Conservation (phyloP, 2,797 vertebrate genomes). For the Miichthys miiuy region DNA sequence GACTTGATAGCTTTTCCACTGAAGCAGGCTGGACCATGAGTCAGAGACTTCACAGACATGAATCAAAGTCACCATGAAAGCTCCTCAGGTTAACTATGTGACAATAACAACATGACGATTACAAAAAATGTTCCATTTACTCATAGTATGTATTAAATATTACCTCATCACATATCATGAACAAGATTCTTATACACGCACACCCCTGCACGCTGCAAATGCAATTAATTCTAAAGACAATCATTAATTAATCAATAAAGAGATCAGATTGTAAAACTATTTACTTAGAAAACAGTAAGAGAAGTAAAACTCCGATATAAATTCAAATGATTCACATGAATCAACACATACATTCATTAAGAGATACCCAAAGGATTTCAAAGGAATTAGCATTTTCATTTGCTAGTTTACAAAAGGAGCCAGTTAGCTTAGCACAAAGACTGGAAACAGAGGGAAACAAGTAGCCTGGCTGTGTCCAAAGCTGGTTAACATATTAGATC, state of each 20-base stretch:
- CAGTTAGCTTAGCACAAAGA: background rate
- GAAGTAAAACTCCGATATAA: background rate
- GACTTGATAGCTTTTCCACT: conserved; percentile 56
- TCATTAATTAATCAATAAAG: background rate
- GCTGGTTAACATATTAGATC: background rate
- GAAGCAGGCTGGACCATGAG: conserved; percentile 40
- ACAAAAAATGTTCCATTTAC: background rate
- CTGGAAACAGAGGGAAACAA: background rate
- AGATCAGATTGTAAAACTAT: background rate
- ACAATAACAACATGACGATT: background rate
- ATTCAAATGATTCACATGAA: background rate
- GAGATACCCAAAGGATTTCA: no score
- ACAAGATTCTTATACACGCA: background rate
- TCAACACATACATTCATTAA: background rate
- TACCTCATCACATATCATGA: background rate
- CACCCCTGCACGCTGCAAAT: background rate
- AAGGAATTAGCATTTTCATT: background rate
- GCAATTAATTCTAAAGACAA: background rate
- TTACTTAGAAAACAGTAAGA: background rate
- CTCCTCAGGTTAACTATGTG: background rate
- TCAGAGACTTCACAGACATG: conserved; percentile 53
- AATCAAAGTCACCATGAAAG: conserved; percentile 62
- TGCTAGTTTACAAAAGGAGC: background rate
- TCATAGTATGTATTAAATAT: background rate
- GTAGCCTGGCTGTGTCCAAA: background rate